Evolutionary conservation across 2,888 invertebrate species (phyloP).

Genomic region (Digitonthophagus gazella): DNA sequence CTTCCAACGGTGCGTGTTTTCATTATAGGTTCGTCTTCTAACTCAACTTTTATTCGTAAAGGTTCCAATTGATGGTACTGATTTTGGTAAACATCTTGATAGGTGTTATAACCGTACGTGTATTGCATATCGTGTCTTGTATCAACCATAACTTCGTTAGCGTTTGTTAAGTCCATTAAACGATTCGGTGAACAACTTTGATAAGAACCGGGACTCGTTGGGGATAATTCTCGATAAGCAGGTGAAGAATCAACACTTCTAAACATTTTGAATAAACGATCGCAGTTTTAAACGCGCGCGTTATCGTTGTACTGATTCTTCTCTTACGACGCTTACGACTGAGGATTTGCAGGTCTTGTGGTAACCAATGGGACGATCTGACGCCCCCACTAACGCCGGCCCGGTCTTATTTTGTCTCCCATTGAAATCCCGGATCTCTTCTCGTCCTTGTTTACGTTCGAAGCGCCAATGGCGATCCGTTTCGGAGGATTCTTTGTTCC

Average conservation of each 20-base stretch:
- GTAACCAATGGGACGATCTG: neutral
- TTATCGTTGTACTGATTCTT: neutral
- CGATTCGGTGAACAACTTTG: slow-evolving; percentile 44
- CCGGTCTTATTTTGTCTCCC: neutral
- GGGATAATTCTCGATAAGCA: slow-evolving; percentile 41
- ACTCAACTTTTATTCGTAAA: slow-evolving; percentile 34
- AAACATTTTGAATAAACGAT: too few species aligned
- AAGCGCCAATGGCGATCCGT: neutral
- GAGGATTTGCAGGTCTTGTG: neutral
- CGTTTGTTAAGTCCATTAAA: slow-evolving; percentile 50
- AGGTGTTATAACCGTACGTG: slow-evolving; percentile 12
- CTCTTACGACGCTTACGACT: neutral
- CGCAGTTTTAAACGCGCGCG: neutral
- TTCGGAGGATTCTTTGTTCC: neutral
- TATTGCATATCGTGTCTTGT: slow-evolving; percentile 3
- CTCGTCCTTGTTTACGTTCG: neutral
- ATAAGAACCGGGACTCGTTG: slow-evolving; percentile 36
- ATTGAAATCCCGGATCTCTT: neutral
- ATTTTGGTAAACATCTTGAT: slow-evolving; percentile 21
- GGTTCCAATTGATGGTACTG: slow-evolving; percentile 35
- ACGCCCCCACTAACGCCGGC: neutral
- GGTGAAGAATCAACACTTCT: slow-evolving; percentile 46
- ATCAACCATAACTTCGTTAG: slow-evolving; percentile 35
- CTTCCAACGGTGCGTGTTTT: slow-evolving; percentile 41
- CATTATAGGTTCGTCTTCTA: slow-evolving; percentile 34